Conservation (phyloP, 64 coral and sea anemone species). For the Pocillopora verrucosa region DNA sequence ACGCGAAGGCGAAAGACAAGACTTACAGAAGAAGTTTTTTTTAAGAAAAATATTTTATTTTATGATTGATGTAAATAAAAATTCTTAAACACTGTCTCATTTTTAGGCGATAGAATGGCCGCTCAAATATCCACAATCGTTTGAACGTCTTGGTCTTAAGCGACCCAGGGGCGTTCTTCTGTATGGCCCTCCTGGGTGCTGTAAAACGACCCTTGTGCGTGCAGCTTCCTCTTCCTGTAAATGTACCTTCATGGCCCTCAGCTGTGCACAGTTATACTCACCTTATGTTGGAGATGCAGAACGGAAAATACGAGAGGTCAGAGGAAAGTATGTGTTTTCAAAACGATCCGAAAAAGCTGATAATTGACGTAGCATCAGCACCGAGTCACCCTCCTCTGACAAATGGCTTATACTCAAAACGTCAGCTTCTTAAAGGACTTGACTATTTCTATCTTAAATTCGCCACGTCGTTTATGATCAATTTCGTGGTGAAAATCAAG, state of each 20-base stretch:
- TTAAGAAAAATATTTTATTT: neutral
- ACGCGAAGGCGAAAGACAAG: neutral
- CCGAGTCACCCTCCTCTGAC: neutral
- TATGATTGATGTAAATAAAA: neutral
- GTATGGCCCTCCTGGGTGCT: slow-evolving; percentile 97
- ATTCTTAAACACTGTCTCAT: neutral
- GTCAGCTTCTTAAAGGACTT: no score
- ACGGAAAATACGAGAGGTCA: slow-evolving; percentile 82
- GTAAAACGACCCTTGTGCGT: slow-evolving; percentile 88
- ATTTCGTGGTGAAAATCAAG: no score
- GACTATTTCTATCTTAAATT: no score
- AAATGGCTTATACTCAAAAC: no score
- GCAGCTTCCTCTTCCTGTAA: slow-evolving; percentile 75
- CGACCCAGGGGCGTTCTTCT: slow-evolving; percentile 80
- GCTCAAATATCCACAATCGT: slow-evolving; percentile 85
- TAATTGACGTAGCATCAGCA: neutral
- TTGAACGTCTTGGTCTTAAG: slow-evolving; percentile 70
- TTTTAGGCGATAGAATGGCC: slow-evolving; percentile 96
- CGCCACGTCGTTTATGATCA: no score
- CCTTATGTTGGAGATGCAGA: slow-evolving; percentile 98
- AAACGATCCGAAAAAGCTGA: no score
- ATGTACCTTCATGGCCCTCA: slow-evolving; percentile 91
- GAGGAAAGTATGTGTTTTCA: neutral
- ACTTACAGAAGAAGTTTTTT: neutral
- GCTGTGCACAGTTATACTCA: slow-evolving; percentile 92